Evolutionary conservation across 1,140 invertebrate genomes (phyloP), one percentile per base, ranked within the genome.

Genomic region (Vanessa tameamea): DNA sequence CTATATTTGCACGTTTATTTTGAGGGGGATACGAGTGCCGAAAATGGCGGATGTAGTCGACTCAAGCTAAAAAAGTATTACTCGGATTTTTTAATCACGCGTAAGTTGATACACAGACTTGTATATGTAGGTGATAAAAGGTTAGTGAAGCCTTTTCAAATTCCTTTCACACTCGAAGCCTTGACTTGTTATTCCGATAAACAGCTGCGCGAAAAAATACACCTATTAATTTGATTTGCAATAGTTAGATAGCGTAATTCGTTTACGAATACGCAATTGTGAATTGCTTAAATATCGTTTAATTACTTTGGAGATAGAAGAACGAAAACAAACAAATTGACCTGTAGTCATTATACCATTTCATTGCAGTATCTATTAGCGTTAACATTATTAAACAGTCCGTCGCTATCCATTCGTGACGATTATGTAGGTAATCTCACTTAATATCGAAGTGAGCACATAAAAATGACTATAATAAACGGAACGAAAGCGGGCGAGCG

Each of bases 121-220:
- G 66, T 67, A 37, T 61, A 61, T 37, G 57, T 61, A 63, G 47
- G 43, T 73, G 64, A 68, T 51, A 75, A 75, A 70, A 69, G 51
- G 73, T 65, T 50, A 75, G 68, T 64, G 73, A 75, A 75, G 73
- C 61, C 67, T 65, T 75, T 75, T 70, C 72, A 67, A 73, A 77
- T 70, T 83, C 83, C 88, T 87, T 89, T 89, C 86, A 87, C 82
- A 78, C 72, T 43, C 68, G 70, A 74, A 78, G 81, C 89, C 88
- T 89, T 90, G 87, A 88, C 83, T 77, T 53, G 69, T 82, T 84
- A 80, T 85, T 81, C 83, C 70, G 78, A 77, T 86, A 82, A 82
- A 80, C 85, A 85, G 81, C 80, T 78, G 79, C 77, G 77, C 71
- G 50, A 63, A 75, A 83, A 80, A 71, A 82, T 78, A 64, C 31